Base-by-base conservation (phyloP, 2,113 vertebrate genomes). In the Lathamus discolor region DNA sequence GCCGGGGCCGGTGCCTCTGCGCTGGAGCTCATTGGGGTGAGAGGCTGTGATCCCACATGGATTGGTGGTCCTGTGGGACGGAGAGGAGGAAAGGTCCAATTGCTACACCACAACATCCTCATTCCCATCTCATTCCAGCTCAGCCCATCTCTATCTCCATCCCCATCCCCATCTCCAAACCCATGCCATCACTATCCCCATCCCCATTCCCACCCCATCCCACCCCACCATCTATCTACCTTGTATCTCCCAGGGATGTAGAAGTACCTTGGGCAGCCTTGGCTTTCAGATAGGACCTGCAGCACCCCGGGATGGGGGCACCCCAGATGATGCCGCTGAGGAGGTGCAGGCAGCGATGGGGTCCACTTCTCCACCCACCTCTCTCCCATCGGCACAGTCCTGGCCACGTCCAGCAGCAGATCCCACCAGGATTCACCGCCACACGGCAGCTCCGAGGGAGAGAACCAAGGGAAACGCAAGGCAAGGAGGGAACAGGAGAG, bases 1-100 rank as follows among this genome's bases (percentile, higher is more conserved):
- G 10, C 5, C 0, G 1, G 31, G 64, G 28, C 44, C 1, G 1
- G 48, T 9, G 25, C 6, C 49, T 33, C 20, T 27, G 27, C 17
- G 9, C 52, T 2, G 1, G 46, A 19, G 44, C 44, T 66, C 7
- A 1, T 11, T 1, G 0, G 11, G 17, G 22, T 9, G 0, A 0
- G 0, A 43, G 28, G 27, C 19, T 39, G 8, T 1, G 2, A 7
- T 13, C 24, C 35, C 10, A 1, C 24, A 4, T 4, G 11, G 19
- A n/a, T 35, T 68, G 29, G 37, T 27, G 41, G 7, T 33, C 27
- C 54, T 46, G 61, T 27, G 79, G 54, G 48, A 51, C 39, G 48
- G 35, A 84, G n/a, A 27, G 31, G 35, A 89, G 46, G 46, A 28
- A 49, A 54, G 14, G 27, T n/a, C 35, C 37, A 33, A 19, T 0